Evolutionary conservation across 2,797 vertebrate genomes (phyloP).

Genomic region (Cuniculus paca): DNA sequence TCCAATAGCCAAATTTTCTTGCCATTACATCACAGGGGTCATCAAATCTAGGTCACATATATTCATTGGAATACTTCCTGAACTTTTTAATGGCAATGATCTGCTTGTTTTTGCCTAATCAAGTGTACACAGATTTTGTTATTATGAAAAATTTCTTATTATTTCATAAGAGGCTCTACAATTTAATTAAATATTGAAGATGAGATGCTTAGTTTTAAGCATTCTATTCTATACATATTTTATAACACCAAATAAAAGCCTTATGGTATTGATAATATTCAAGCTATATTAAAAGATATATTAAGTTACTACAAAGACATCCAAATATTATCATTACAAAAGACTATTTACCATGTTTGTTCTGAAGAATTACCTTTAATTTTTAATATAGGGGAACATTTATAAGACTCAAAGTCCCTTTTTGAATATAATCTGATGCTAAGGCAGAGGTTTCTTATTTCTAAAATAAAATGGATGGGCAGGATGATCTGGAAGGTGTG

Average conservation of each 20-base stretch:
- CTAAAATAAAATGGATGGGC: conserved; percentile 63
- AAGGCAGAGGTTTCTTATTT: conserved; percentile 31
- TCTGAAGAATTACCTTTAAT: background rate
- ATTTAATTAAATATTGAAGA: conserved; percentile 12
- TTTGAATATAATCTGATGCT: conserved; percentile 21
- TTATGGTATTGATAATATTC: background rate
- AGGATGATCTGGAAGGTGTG: conserved; percentile 30
- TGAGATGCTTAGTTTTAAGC: background rate
- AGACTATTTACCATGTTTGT: background rate
- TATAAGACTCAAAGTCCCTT: background rate
- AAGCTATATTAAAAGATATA: background rate
- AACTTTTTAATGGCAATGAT: background rate
- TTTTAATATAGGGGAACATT: background rate
- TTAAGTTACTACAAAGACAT: background rate
- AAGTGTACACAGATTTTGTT: background rate
- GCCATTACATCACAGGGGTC: background rate
- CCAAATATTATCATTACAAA: background rate
- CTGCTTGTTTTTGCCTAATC: background rate
- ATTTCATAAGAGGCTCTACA: background rate
- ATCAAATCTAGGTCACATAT: background rate
- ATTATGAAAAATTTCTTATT: background rate
- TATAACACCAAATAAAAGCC: background rate
- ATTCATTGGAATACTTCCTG: background rate
- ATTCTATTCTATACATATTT: conserved; percentile 19
- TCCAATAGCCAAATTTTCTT: background rate